Evolutionary conservation across 2,888 invertebrate genomes (phyloP), one percentile per base, ranked within the genome.

Genomic region (Scaptomyza flava): DNA sequence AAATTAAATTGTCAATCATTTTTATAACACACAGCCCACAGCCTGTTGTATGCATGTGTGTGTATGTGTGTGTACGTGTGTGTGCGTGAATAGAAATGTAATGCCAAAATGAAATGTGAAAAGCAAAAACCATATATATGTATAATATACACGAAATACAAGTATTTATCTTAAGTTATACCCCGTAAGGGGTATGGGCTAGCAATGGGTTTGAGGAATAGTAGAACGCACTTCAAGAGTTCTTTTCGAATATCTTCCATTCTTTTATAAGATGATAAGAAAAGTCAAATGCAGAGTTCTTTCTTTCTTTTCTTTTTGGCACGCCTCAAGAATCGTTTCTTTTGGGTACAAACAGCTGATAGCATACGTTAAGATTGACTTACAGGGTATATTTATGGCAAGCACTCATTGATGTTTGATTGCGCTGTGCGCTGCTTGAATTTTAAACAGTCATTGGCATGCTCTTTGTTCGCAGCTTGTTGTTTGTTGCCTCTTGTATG

Each of bases 1-100:
- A 88, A 90, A 89, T 89, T 90, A 88, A 89, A 89, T 89, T 90
- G 86, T 89, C 90, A 89, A 87, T 89, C 89, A 89, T 80, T 89
- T 90, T 89, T 86, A 88, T 87, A 79, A 74, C 77, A 64, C 68
- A 27, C 27, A 27, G 72, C 68, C 63, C 71, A 67, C 57, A 62
- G 41, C 31, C 38, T 17, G 45, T 27, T 6, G n/a, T 50, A 47
- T 54, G 30, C 7, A 31, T 38, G 34, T 58, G 17, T 51, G 38
- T 64, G 46, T 31, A 11, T 60, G 59, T 68, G 68, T 68, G 77
- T 59, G 66, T 84, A 59, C 66, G 17, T 17, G 72, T 56, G 72
- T 67, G 64, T 83, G 85, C 61, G 76, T 85, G 63, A 73, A 82
- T 82, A 85, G 80, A 78, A 82, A 73, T 82, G 17, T 85, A 76